Percentiles rank a stretch among this genome's conserved stretches.
Conservation (phyloP, 2,888 invertebrate genomes). For the Yponomeuta cagnagella region DNA sequence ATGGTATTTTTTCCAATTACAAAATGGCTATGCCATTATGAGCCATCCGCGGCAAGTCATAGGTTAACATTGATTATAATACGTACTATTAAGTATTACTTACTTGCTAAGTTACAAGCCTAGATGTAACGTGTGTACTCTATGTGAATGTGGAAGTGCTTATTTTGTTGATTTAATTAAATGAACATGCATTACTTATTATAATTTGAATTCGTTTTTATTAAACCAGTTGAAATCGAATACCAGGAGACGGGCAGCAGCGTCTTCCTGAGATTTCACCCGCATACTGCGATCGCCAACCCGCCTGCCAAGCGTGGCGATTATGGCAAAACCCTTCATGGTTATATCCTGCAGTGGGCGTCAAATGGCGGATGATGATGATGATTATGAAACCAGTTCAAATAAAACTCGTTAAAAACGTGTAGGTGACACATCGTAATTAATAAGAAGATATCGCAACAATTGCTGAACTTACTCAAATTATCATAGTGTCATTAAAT, state of each 20-base stretch:
- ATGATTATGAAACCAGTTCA: not conserved
- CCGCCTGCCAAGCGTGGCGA: no score
- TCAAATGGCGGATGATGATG: no score
- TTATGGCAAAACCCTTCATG: no score
- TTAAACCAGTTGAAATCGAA: not conserved
- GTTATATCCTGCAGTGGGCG: no score
- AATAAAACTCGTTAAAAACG: not conserved
- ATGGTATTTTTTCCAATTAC: not conserved
- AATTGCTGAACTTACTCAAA: not conserved
- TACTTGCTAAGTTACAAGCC: constrained; percentile 21
- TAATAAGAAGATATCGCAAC: not conserved
- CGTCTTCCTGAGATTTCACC: no score
- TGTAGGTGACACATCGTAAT: not conserved
- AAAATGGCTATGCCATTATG: constrained; percentile 21
- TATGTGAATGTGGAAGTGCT: constrained; percentile 50
- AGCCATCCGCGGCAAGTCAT: constrained; percentile 58
- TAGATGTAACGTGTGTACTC: constrained; percentile 30
- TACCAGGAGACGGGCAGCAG: no score
- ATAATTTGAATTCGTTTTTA: not conserved
- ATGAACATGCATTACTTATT: constrained; percentile 38
- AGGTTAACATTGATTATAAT: constrained; percentile 24
- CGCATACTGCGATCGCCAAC: no score
- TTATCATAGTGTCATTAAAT: not conserved
- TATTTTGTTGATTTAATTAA: constrained; percentile 35
- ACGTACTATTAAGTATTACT: constrained; percentile 61